phyloP scores from a whole-genome alignment of 2,888 invertebrate genomes.

The Coenonympha glycerion region DNA sequence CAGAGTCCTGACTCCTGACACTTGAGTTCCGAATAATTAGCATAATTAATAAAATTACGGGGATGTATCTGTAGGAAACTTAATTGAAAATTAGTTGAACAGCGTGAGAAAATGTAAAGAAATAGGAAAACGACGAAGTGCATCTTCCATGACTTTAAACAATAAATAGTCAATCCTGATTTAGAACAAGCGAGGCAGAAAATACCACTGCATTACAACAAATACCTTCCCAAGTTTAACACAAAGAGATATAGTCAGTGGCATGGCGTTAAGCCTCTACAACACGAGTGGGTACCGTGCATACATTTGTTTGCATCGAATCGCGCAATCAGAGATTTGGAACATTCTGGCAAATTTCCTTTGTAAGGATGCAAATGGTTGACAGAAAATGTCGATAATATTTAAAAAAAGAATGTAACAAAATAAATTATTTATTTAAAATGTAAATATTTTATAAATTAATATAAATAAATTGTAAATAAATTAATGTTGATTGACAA shows the following conservation, averaged over 20 bases:
- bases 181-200: not conserved
- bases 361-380: not conserved
- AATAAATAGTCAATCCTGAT: too few species aligned
- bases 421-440: too few species aligned
- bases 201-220: slow-evolving; percentile 6
- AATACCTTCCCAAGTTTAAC: slow-evolving; percentile 14
- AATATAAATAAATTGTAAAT: not conserved
- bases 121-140: too few species aligned
- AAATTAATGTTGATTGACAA: slow-evolving; percentile 2
- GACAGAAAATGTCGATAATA: not conserved
- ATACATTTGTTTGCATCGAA: slow-evolving; percentile 35
- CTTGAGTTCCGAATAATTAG: too few species aligned
- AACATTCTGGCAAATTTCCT: slow-evolving; percentile 34
- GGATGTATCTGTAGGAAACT: too few species aligned
- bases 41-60: too few species aligned
- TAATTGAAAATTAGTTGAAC: too few species aligned
- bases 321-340: slow-evolving; percentile 38
- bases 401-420: too few species aligned
- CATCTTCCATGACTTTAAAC: too few species aligned
- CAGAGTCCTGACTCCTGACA: too few species aligned
- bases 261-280: slow-evolving; percentile 14
- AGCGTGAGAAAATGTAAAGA: too few species aligned
- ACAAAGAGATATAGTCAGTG: slow-evolving; percentile 17
- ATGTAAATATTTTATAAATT: too few species aligned
- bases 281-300: slow-evolving; percentile 13